Evolutionary conservation across 2,888 invertebrate genomes (phyloP).

Genomic region (Chironomus riparius): DNA sequence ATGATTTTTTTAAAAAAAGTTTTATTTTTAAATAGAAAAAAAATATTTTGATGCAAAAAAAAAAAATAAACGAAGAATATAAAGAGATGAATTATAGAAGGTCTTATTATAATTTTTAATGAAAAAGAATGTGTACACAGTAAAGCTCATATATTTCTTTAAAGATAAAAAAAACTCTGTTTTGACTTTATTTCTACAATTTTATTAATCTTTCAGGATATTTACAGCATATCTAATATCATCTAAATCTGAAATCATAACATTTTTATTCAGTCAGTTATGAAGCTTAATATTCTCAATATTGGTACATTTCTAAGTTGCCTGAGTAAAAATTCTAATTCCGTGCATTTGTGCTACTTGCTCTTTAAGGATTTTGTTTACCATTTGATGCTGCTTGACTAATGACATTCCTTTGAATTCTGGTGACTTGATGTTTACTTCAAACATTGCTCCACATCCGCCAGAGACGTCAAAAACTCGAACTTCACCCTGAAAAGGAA

Average conservation of each 20-base stretch:
- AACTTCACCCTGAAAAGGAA: slow-evolving; percentile 35
- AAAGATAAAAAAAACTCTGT: not conserved
- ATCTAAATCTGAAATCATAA: not conserved
- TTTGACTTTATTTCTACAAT: not conserved
- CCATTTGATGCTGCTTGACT: slow-evolving; percentile 64
- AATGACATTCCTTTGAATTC: slow-evolving; percentile 61
- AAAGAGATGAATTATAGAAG: not conserved
- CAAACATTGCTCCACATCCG: slow-evolving; percentile 75
- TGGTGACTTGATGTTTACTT: slow-evolving; percentile 55
- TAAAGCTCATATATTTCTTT: slow-evolving; percentile 22
- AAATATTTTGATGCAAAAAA: slow-evolving; percentile 3
- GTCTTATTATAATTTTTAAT: not conserved
- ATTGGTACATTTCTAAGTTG: not conserved
- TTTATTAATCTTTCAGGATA: not conserved
- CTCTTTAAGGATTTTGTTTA: slow-evolving; percentile 58
- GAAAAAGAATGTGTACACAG: not conserved
- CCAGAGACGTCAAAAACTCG: slow-evolving; percentile 66
- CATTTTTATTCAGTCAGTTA: not conserved
- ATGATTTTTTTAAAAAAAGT: not conserved
- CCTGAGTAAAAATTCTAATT: slow-evolving; percentile 49
- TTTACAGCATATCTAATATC: not conserved
- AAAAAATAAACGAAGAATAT: not conserved
- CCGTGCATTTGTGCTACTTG: slow-evolving; percentile 81
- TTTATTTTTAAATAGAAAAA: not conserved
- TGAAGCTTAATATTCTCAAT: not conserved